A percentile compares a stretch with the other conserved stretches of the same genome.
Evolutionary conservation across 2,888 invertebrate genomes (phyloP).

Genomic region (Hyposoter dolosus): DNA sequence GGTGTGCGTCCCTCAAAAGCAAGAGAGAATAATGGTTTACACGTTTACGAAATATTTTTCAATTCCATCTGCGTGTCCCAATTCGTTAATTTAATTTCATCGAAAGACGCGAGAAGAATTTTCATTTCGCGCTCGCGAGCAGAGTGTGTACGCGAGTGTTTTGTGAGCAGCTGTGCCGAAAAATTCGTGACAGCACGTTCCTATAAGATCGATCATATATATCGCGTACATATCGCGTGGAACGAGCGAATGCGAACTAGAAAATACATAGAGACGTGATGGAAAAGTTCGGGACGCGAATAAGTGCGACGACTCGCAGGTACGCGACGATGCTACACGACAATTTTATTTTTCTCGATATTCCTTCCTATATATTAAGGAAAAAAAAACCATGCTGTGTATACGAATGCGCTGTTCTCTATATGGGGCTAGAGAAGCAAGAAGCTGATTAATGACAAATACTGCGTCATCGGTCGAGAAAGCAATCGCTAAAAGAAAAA

Average conservation of each 20-base stretch:
- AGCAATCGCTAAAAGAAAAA: slow-evolving; percentile 31
- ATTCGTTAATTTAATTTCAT: not conserved
- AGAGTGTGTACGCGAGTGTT: not conserved
- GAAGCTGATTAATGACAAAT: slow-evolving; percentile 73
- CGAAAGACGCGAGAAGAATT: not conserved
- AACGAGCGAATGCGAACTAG: slow-evolving; percentile 3
- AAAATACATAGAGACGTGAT: slow-evolving; percentile 28
- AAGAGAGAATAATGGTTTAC: not conserved
- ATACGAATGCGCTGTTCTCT: slow-evolving; percentile 44
- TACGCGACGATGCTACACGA: slow-evolving; percentile 17
- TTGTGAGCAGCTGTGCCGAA: not conserved
- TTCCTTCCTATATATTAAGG: slow-evolving; percentile 10
- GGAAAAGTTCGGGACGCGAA: slow-evolving; percentile 41
- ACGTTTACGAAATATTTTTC: not conserved
- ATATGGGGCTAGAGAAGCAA: slow-evolving; percentile 9
- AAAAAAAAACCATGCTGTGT: not conserved
- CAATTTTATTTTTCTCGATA: slow-evolving; percentile 48
- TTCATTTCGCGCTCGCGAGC: not conserved
- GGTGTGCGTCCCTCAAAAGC: too few relatives aligned
- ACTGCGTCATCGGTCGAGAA: slow-evolving; percentile 63
- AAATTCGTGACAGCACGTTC: slow-evolving; percentile 22
- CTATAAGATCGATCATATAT: slow-evolving; percentile 33
- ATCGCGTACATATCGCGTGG: not conserved
- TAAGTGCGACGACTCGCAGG: slow-evolving; percentile 62
- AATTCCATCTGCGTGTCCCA: not conserved